These are phyloP conservation scores for Orthosia cruda DNA, from an alignment of 2,888 invertebrate genomes.

Conservation along the genomic window DNA sequence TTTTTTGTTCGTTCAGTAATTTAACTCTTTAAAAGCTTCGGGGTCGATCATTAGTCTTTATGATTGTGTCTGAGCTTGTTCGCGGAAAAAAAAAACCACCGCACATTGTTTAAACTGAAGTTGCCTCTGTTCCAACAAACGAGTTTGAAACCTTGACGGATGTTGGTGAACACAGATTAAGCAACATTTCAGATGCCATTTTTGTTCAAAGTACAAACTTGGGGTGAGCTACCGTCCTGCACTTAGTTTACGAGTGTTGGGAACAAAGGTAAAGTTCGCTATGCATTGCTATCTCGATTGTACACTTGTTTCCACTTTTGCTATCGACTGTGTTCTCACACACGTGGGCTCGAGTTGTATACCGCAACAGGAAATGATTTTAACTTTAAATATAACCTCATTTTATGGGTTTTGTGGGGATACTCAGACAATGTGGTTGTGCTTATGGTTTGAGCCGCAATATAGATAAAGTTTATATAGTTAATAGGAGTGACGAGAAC, in stretches of 20 bases:
- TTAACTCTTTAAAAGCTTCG: conserved; percentile 54
- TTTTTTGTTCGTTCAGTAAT: conserved; percentile 54
- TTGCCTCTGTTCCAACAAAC: conserved; percentile 67
- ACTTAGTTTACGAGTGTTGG: conserved; percentile 71
- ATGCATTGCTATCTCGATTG: conserved; percentile 64
- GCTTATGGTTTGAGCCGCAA: background rate
- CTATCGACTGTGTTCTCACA: conserved; percentile 42
- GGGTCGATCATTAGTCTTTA: conserved; percentile 60
- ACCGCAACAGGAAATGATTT: conserved; percentile 48
- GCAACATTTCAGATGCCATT: conserved; percentile 76
- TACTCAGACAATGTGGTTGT: too few relatives aligned
- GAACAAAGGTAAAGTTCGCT: conserved; percentile 70
- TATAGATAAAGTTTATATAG: background rate
- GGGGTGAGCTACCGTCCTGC: conserved; percentile 63
- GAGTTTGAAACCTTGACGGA: conserved; percentile 71
- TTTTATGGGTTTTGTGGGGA: conserved; percentile 17
- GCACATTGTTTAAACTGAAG: conserved; percentile 57
- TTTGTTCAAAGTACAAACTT: conserved; percentile 73
- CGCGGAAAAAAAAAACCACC: conserved; percentile 19
- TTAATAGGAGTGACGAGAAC: too few relatives aligned
- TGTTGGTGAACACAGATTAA: conserved; percentile 74
- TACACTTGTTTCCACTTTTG: conserved; percentile 68
- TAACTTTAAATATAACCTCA: conserved; percentile 36
- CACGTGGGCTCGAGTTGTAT: conserved; percentile 33
- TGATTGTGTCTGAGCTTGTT: conserved; percentile 42